Evolutionary conservation across 2,797 vertebrate species (phyloP).

Genomic region (Pantherophis alleghaniensis): DNA sequence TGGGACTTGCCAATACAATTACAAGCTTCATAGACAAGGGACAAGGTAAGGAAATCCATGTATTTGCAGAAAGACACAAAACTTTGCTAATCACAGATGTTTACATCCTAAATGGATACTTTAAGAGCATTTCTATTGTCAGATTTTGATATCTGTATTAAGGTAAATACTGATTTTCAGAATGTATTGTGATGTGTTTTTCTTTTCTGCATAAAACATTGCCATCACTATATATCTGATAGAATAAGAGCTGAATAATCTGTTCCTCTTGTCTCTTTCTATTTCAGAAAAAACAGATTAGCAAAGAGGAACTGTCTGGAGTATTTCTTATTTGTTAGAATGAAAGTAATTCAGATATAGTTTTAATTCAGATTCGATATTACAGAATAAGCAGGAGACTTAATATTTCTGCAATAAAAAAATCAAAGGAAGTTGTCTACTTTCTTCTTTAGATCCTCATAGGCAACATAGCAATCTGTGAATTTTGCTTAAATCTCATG

Average conservation of each 20-base stretch:
- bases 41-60: constrained; percentile 82
- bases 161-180: background rate
- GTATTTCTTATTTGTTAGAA: background rate
- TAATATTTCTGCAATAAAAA: background rate
- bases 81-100: constrained; percentile 29
- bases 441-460: background rate
- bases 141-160: constrained; percentile 25
- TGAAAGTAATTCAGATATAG: constrained; percentile 6
- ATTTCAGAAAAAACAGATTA: background rate
- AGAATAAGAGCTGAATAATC: background rate
- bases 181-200: background rate
- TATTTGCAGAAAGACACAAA: constrained; percentile 19
- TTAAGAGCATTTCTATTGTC: constrained; percentile 28
- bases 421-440: background rate
- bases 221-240: background rate
- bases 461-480: background rate
- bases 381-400: background rate
- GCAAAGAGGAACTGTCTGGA: background rate
- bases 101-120: constrained; percentile 35
- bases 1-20: constrained; percentile 92
- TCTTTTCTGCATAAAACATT: background rate
- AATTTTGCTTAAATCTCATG: background rate
- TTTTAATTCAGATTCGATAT: background rate
- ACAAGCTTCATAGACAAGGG: constrained; percentile 98
- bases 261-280: background rate